phyloP scores from a whole-genome alignment of 2,888 invertebrate genomes.

The Acanthosepion lycidas region DNA sequence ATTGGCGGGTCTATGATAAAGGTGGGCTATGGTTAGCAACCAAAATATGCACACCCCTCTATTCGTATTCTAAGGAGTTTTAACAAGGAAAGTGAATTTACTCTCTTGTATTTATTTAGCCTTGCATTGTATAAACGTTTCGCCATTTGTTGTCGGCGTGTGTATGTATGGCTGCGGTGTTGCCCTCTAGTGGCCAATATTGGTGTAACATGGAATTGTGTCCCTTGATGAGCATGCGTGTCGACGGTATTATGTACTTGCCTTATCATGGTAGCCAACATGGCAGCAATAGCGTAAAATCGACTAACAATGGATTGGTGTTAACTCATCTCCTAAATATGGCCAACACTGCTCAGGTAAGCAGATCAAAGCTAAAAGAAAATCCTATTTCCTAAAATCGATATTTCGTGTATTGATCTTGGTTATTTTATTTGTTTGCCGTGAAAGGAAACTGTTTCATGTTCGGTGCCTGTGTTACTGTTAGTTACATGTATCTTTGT shows the following conservation, averaged over 20 bases:
- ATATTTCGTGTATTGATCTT: not conserved
- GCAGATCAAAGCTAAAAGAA: not conserved
- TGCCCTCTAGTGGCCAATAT: not conserved
- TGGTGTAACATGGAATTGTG: not conserved
- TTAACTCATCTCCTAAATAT: slow-evolving; percentile 42
- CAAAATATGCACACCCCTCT: not conserved
- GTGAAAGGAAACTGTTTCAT: not conserved
- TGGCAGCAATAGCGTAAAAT: slow-evolving; percentile 38
- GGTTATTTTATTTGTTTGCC: not conserved
- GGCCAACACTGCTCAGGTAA: slow-evolving; percentile 45
- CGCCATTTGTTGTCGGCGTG: not conserved
- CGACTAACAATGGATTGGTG: slow-evolving; percentile 43
- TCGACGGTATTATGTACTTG: slow-evolving; percentile 43
- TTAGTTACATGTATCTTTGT: no score
- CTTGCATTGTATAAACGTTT: not conserved
- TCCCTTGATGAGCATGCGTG: slow-evolving; percentile 46
- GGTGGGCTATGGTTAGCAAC: not conserved
- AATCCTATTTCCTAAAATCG: not conserved
- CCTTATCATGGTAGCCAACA: slow-evolving; percentile 43
- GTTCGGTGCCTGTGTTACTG: not conserved
- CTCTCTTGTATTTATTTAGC: not conserved
- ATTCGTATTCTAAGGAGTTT: not conserved
- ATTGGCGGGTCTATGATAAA: not conserved
- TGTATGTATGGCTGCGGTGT: not conserved
- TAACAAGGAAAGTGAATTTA: not conserved